Base-by-base conservation (phyloP, 2,888 invertebrate genomes). In the Drosophila mettleri region DNA sequence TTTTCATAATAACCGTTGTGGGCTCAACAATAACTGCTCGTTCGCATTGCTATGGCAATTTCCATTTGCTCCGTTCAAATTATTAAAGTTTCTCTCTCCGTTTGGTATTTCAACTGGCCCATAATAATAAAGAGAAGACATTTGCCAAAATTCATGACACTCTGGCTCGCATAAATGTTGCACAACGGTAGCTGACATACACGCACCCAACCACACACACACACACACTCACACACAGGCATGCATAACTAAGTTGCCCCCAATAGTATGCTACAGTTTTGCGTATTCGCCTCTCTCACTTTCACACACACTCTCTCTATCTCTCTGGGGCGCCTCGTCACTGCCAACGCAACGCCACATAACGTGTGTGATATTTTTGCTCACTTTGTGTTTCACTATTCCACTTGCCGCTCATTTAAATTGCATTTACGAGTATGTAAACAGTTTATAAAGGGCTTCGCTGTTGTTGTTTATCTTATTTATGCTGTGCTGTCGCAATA, bases 391-490 rank as follows among this genome's bases (percentile, higher is more conserved):
- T 65, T 77, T 71, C 80, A 80, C 80, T 83, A 77, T 86, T 78
- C 64, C 69, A 70, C 69, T 72, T 84, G 79, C 68, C 81, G 74
- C 79, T 74, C 77, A 81, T 74, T 81, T 86, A 67, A 85, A 84
- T 86, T 75, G 59, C 73, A 81, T 81, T 81, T 71, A 39, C 46
- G 46, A 48, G 41, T 33, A 27, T 38, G 52, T 62, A 54, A 46
- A 64, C 57, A 62, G 55, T 69, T 53, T 58, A 52, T 53, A 24
- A 60, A 72, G 49, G 46, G 55, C 3, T 41, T 54, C 31, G 16
- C 49, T 52, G 43, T 33, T 53, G 45, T 9, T 43, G 31, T 31
- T 48, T 39, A 18, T 22, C 16, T 39, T 41, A 38, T 52, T 52
- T 22, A 27, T 27, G 18, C 27, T 18, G 6, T 20, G 27, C 34